phyloP scores from a whole-genome alignment of 1,140 invertebrate genomes.

The Thrips palmi region DNA sequence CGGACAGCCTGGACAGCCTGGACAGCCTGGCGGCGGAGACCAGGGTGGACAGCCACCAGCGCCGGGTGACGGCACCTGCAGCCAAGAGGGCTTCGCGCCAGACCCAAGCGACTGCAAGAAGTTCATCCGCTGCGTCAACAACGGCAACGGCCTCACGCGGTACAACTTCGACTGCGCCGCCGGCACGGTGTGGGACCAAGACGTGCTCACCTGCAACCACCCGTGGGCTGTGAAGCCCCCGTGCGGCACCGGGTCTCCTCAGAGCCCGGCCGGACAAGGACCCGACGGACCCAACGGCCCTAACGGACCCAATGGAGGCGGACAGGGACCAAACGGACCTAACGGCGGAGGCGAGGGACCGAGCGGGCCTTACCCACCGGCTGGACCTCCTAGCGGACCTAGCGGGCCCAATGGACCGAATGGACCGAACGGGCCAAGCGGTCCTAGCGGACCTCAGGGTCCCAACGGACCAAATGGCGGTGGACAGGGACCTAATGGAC shows the following conservation, averaged over 20 bases:
- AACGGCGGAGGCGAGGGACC: too few relatives aligned
- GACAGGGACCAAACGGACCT: neutral
- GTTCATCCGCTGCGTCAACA: constrained; percentile 24
- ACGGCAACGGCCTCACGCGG: constrained; percentile 23
- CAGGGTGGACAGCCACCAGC: neutral
- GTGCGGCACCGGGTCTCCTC: neutral
- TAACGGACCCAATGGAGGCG: neutral
- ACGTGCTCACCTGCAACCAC: constrained; percentile 28
- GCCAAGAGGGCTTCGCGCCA: constrained; percentile 34
- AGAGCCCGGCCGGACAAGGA: neutral
- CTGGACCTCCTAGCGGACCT: too few relatives aligned
- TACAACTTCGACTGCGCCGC: constrained; percentile 25
- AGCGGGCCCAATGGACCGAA: too few relatives aligned
- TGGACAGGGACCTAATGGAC: too few relatives aligned
- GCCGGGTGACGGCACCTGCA: constrained; percentile 18
- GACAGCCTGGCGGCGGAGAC: neutral
- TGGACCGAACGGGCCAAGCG: too few relatives aligned
- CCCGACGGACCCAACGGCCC: too few relatives aligned
- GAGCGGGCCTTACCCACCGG: too few relatives aligned
- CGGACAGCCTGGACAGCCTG: neutral
- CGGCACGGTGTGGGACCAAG: constrained; percentile 28
- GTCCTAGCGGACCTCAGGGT: too few relatives aligned
- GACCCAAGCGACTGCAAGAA: constrained; percentile 24
- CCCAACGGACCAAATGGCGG: too few relatives aligned
- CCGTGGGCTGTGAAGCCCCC: constrained; percentile 22